phyloP scores from a whole-genome alignment of 2,113 vertebrate genomes.

The Galbula dea region DNA sequence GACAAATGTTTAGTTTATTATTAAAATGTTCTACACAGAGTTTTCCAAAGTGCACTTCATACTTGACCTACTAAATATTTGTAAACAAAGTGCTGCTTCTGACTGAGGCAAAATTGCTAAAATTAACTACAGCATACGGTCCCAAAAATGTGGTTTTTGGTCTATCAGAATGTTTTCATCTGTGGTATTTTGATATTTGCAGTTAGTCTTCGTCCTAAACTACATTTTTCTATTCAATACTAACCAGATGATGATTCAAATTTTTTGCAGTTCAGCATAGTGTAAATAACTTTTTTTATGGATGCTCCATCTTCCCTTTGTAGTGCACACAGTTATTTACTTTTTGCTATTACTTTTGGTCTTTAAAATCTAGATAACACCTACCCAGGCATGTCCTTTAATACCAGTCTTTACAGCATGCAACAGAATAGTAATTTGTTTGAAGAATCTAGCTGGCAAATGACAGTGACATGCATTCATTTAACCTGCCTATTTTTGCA shows the following conservation, averaged over 20 bases:
- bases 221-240: background rate
- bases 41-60: constrained; percentile 2
- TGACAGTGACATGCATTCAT: background rate
- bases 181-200: background rate
- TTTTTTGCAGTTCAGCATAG: background rate
- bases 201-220: background rate
- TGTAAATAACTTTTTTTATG: background rate
- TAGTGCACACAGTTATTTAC: background rate
- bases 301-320: background rate
- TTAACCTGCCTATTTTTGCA: background rate
- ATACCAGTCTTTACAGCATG: background rate
- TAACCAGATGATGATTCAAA: background rate
- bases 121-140: background rate
- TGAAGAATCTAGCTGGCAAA: background rate
- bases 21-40: background rate
- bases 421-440: background rate
- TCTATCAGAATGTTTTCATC: constrained; percentile 9
- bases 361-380: background rate
- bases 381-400: background rate
- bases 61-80: constrained; percentile 46
- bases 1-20: constrained; percentile 41
- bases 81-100: constrained; percentile 12
- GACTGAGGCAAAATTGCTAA: background rate
- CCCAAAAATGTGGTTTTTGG: background rate
- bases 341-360: background rate